A percentile compares a stretch with the other conserved stretches of the same genome.
phyloP scores from a whole-genome alignment of 2,113 vertebrate species.

The Cyprinodon tularosa region DNA sequence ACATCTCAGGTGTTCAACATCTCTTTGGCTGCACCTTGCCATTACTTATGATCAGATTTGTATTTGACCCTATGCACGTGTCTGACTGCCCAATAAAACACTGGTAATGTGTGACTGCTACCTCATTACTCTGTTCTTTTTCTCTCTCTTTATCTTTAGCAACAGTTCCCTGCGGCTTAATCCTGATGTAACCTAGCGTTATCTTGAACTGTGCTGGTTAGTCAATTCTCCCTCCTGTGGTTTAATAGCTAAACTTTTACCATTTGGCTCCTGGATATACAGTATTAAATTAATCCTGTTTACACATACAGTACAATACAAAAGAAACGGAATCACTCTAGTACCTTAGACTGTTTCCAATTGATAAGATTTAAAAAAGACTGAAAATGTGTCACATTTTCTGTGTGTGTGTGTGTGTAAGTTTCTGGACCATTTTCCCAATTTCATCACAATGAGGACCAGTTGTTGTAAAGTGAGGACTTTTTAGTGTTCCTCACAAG shows the following conservation, averaged over 20 bases:
- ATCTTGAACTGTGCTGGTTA: slow-evolving; percentile 23
- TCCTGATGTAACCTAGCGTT: slow-evolving; percentile 53
- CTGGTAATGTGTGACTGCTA: slow-evolving; percentile 78
- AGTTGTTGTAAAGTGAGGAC: too few species aligned
- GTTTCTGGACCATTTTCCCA: too few species aligned
- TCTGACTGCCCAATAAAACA: slow-evolving; percentile 84
- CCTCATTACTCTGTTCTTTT: slow-evolving; percentile 48
- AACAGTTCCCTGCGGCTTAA: not conserved
- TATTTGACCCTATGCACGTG: slow-evolving; percentile 81
- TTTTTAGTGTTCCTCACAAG: too few species aligned
- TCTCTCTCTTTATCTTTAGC: slow-evolving; percentile 7
- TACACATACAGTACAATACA: not conserved
- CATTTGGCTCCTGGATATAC: not conserved
- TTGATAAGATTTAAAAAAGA: too few species aligned
- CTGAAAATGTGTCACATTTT: too few species aligned
- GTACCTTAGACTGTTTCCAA: not conserved
- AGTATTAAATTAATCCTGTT: not conserved
- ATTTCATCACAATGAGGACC: too few species aligned
- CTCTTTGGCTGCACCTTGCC: slow-evolving; percentile 37
- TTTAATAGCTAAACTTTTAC: not conserved
- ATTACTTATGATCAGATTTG: slow-evolving; percentile 69
- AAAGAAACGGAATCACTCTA: not conserved
- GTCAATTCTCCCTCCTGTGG: slow-evolving; percentile 1
- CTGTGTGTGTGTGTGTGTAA: too few species aligned
- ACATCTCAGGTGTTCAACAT: slow-evolving; percentile 14